Evolutionary conservation across 2,888 invertebrate genomes (phyloP).

Genomic region (Parnassius mnemosyne): DNA sequence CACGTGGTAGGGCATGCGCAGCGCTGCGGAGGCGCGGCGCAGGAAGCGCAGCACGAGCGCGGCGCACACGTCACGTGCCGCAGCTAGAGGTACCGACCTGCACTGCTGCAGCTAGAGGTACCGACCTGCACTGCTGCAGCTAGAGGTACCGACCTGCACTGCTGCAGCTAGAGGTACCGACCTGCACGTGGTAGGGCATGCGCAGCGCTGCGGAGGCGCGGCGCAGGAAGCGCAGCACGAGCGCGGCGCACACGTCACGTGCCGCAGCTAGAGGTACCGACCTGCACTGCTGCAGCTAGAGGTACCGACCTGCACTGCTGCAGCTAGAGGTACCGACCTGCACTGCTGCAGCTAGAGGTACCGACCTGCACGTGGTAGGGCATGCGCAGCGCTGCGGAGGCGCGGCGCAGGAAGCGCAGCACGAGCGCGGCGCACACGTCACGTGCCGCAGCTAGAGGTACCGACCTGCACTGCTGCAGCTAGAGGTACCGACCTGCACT

Average conservation of each 20-base stretch:
- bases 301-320: too few relatives aligned
- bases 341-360: constrained; percentile 19
- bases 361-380: constrained; percentile 78
- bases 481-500: too few relatives aligned
- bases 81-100: too few relatives aligned
- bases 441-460: too few relatives aligned
- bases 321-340: background rate
- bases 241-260: constrained; percentile 78
- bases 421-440: constrained; percentile 82
- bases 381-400: constrained; percentile 85
- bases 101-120: too few relatives aligned
- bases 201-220: constrained; percentile 86
- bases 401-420: constrained; percentile 87
- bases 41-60: constrained; percentile 87
- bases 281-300: too few relatives aligned
- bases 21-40: constrained; percentile 84
- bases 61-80: constrained; percentile 74
- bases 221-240: constrained; percentile 88
- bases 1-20: constrained; percentile 83
- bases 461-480: too few relatives aligned
- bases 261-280: too few relatives aligned
- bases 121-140: too few relatives aligned
- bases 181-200: constrained; percentile 82
- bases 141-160: background rate
- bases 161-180: constrained; percentile 31